These are phyloP conservation scores for Stegophylla sp. DNA, from an alignment of 2,888 invertebrate species.

Conservation along the genomic window DNA sequence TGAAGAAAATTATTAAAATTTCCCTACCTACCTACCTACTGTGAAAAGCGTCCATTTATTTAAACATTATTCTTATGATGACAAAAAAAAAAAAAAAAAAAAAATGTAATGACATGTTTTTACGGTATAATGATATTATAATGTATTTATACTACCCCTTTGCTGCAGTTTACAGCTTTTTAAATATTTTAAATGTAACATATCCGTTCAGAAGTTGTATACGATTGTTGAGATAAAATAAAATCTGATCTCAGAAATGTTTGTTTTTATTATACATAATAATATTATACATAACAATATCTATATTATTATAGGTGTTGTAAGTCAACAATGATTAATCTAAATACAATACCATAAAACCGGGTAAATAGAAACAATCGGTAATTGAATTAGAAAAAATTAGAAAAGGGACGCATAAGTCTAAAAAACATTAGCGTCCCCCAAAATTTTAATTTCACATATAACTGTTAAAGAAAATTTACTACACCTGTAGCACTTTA, in stretches of 20 bases:
- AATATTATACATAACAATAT: background rate
- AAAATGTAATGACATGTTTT: background rate
- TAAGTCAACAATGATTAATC: too few species aligned
- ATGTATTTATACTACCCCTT: background rate
- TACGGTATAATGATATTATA: background rate
- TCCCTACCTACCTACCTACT: too few species aligned
- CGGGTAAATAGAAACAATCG: too few species aligned
- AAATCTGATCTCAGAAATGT: constrained; percentile 52
- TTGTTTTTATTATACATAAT: constrained; percentile 37
- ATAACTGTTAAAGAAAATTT: too few species aligned
- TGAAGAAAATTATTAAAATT: constrained; percentile 20
- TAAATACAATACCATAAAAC: too few species aligned
- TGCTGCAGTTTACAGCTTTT: constrained; percentile 31
- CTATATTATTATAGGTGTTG: too few species aligned
- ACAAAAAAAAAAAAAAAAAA: background rate
- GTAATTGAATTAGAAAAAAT: too few species aligned
- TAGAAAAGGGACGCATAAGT: too few species aligned
- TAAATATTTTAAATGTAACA: constrained; percentile 42
- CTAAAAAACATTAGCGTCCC: too few species aligned
- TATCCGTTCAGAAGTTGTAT: constrained; percentile 57
- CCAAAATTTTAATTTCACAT: too few species aligned
- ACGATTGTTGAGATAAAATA: constrained; percentile 57
- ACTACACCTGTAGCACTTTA: too few species aligned
- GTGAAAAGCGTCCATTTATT: constrained; percentile 30
- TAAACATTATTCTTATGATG: background rate